Base-by-base conservation (phyloP, 2,888 invertebrate species). In the Heliconius erato region DNA sequence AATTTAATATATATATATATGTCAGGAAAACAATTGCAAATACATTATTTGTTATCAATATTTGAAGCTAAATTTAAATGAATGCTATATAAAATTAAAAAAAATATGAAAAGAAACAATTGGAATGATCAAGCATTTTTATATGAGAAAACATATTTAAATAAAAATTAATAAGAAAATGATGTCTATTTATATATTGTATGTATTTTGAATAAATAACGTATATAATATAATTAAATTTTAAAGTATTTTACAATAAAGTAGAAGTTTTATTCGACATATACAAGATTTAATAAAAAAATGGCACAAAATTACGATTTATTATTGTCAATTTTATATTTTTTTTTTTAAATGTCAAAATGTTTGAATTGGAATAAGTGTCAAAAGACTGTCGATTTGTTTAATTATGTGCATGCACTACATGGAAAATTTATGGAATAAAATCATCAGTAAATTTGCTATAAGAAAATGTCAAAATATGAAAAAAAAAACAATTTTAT, bases 281-380 rank as follows among this genome's bases (percentile, higher is more conserved):
- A 26, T 28, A 67, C 28, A 26, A 71, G n/a, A 71, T n/a, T 44
- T 26, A n/a, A 44, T n/a, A 14, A 71, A 71, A 71, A 44, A 71
- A 71, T 71, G 71, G 71, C 71, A 44, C 71, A 71, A 4, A 0
- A 69, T 71, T 71, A 40, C 32, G 9, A 35, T 71, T 40, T 71
- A 44, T 71, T 71, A 71, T 71, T 71, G 71, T 71, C 71, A 40
- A 40, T 40, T 69, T 69, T 69, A 35, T 35, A 44, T 44, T 14
- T 44, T 44, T 44, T 14, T 14, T 14, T 14, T 14, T 14, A 49
- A 35, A n/a, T 63, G n/a, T n/a, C n/a, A 63, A 9, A 63, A 26
- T 7, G n/a, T 63, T 14, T 28, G 5, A 67, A 67, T 28, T 26
- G 28, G 28, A 14, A n/a, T n/a, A 26, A 67, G 28, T 5, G 6